Conservation (phyloP, 2,113 vertebrate species). For the Callorhinus ursinus region DNA sequence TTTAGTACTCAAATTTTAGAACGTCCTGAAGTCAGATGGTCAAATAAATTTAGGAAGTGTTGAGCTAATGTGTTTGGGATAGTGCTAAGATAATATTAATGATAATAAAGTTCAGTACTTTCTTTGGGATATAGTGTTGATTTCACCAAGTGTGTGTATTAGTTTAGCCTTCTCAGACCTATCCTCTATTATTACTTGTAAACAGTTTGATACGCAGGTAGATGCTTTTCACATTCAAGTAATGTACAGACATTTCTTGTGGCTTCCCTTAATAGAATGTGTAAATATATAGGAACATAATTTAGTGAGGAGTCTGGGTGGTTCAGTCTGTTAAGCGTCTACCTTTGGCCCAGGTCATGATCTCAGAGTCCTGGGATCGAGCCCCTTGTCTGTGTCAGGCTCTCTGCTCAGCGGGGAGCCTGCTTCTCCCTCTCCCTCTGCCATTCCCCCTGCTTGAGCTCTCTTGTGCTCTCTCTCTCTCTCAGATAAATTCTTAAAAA, state of each 20-base stretch:
- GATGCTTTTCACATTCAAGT: neutral
- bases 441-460: neutral
- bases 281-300: slow-evolving; percentile 3
- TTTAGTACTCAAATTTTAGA: neutral
- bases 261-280: neutral
- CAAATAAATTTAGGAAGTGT: neutral
- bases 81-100: neutral
- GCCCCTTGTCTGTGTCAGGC: no score
- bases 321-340: no score
- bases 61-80: neutral
- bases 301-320: neutral
- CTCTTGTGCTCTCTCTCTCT: neutral
- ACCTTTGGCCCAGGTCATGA: no score
- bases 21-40: neutral
- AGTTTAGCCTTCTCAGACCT: neutral
- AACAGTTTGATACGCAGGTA: neutral
- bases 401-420: no score
- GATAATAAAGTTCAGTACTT: neutral
- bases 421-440: no score
- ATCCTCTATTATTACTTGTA: neutral
- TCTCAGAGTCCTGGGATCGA: no score
- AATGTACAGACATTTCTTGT: neutral
- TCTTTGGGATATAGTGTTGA: neutral
- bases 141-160: neutral
- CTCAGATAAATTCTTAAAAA: neutral